These are phyloP conservation scores for Chrysolina americana DNA, from an alignment of 2,888 invertebrate species.

Conservation along the genomic window DNA sequence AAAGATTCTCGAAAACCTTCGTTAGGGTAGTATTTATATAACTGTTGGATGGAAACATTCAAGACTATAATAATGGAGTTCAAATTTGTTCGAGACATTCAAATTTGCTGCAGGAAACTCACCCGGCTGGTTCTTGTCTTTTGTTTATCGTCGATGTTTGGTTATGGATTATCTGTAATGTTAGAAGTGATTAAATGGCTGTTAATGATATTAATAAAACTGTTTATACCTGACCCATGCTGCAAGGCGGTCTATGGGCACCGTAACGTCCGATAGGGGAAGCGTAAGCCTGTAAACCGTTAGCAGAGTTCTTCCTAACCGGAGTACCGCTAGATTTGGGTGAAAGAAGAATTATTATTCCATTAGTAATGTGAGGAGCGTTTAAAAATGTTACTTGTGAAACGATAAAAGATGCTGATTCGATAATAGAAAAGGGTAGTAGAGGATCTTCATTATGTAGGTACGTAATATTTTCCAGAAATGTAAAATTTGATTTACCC, in stretches of 20 bases:
- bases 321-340: constrained; percentile 49
- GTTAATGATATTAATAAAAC: constrained; percentile 12
- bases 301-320: constrained; percentile 61
- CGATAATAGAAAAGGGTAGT: too few relatives aligned
- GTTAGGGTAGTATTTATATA: too few relatives aligned
- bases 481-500: constrained; percentile 38
- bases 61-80: constrained; percentile 1
- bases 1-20: too few relatives aligned
- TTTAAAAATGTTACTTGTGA: neutral
- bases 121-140: constrained; percentile 74
- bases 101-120: constrained; percentile 61
- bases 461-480: too few relatives aligned
- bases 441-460: too few relatives aligned
- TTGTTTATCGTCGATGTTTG: constrained; percentile 71
- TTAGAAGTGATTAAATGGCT: constrained; percentile 49
- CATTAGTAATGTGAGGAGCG: neutral
- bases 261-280: constrained; percentile 74
- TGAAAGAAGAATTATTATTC: neutral
- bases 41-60: too few relatives aligned
- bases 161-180: constrained; percentile 78
- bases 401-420: neutral
- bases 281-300: constrained; percentile 62
- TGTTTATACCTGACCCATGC: constrained; percentile 76
- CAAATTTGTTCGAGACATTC: constrained; percentile 33
- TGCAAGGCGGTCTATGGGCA: constrained; percentile 76